These are phyloP conservation scores for Myotis brandtii DNA, from an alignment of 2,113 vertebrate genomes.

Conservation along the genomic window DNA sequence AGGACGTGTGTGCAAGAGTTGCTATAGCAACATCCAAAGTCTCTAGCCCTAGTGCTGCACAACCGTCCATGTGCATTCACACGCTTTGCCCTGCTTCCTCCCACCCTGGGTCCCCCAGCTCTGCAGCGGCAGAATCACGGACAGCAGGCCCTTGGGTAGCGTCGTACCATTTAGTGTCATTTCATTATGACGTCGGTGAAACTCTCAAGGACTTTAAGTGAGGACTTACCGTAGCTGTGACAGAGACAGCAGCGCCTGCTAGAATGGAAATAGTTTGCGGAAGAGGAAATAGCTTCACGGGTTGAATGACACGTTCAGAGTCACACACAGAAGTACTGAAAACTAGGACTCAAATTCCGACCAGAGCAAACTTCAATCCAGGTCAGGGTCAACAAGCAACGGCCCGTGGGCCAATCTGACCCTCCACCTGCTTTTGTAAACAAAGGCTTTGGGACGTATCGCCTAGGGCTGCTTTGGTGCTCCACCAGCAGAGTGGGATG, in stretches of 20 bases:
- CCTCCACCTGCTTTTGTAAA: neutral
- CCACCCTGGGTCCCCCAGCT: accelerated
- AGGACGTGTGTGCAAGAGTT: accelerated
- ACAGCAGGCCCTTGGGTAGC: neutral
- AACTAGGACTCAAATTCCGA: neutral
- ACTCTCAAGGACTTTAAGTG: neutral
- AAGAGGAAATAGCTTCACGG: neutral
- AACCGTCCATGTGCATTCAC: accelerated
- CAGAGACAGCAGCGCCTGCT: too few relatives aligned
- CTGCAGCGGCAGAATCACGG: accelerated
- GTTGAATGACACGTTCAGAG: neutral
- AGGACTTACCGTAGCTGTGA: neutral
- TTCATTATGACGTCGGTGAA: neutral
- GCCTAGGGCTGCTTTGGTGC: neutral
- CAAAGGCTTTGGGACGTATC: neutral
- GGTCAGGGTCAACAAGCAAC: neutral
- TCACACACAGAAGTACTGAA: neutral
- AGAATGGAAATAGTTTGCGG: neutral
- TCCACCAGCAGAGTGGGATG: accelerated
- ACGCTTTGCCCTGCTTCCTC: accelerated
- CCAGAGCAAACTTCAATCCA: neutral
- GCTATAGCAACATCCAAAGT: accelerated
- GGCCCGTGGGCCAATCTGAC: accelerated
- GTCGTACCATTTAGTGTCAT: neutral
- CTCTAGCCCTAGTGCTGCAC: too few relatives aligned